Evolutionary conservation across 2,888 invertebrate genomes (phyloP).

Genomic region (Polydrusus tereticollis): DNA sequence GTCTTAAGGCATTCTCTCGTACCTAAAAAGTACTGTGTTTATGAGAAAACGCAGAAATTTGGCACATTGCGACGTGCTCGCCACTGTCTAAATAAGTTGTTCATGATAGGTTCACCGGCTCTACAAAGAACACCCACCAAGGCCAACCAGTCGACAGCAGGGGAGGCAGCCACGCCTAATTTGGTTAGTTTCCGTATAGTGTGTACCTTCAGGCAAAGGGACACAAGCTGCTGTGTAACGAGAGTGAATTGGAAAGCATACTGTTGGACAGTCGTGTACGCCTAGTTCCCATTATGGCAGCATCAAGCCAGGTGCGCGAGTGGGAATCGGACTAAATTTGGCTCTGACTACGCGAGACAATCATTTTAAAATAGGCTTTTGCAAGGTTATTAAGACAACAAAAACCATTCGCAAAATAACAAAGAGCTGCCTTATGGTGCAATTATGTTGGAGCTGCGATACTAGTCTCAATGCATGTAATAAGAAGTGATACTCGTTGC

Average conservation of each 20-base stretch:
- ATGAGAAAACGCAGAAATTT: conserved; percentile 53
- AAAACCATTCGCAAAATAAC: no score
- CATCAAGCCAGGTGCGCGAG: no score
- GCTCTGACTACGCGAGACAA: no score
- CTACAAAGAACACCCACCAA: conserved; percentile 67
- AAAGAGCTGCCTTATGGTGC: no score
- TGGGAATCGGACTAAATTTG: no score
- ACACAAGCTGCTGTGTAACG: conserved; percentile 23
- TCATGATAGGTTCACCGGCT: conserved; percentile 67
- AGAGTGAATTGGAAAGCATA: conserved; percentile 5
- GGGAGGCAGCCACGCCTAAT: conserved; percentile 61
- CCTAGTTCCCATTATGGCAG: no score
- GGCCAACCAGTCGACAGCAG: conserved; percentile 60
- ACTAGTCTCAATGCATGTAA: no score
- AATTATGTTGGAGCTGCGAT: no score
- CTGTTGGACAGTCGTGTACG: background rate
- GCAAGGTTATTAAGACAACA: no score
- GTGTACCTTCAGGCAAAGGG: background rate
- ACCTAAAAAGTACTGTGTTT: background rate
- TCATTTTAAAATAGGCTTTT: no score
- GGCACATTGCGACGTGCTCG: conserved; percentile 64
- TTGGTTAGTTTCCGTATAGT: conserved; percentile 62
- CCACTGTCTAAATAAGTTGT: conserved; percentile 67
- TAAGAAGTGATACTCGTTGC: no score
- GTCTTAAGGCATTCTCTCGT: background rate